Evolutionary conservation across 2,113 vertebrate species (phyloP).

Genomic region (Eonycteris spelaea): DNA sequence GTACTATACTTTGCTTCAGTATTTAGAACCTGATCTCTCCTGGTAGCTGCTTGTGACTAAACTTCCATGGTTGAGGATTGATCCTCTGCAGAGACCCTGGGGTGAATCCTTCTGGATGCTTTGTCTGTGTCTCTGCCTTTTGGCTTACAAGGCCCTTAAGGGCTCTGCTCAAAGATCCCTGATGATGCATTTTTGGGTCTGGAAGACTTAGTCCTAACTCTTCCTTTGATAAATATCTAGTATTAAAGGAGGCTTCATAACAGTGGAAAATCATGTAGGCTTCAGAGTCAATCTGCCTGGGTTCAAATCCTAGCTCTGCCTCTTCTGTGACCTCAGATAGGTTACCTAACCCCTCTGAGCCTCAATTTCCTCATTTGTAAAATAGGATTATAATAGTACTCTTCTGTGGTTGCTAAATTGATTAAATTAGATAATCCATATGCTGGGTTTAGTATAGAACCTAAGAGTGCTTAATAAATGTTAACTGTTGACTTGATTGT

Average conservation of each 20-base stretch:
- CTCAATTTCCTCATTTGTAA: constrained; percentile 14
- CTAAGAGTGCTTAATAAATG: constrained; percentile 12
- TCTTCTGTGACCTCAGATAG: constrained; percentile 36
- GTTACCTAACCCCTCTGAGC: neutral
- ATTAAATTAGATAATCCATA: constrained; percentile 15
- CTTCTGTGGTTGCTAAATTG: neutral
- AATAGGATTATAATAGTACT: neutral
- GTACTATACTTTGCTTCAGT: neutral
- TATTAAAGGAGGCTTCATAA: constrained; percentile 8
- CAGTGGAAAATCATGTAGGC: neutral
- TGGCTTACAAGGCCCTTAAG: neutral
- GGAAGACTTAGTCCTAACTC: constrained; percentile 5
- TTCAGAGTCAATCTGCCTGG: neutral
- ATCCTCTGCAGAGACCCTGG: neutral
- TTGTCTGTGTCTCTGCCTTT: constrained; percentile 30
- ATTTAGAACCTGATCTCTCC: constrained; percentile 26
- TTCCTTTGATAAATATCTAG: constrained; percentile 21
- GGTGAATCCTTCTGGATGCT: neutral
- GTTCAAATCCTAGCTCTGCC: neutral
- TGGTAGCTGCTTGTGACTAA: constrained; percentile 19
- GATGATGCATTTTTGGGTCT: neutral
- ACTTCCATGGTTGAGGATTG: constrained; percentile 1
- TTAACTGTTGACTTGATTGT: neutral
- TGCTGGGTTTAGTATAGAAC: neutral
- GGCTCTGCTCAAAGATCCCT: neutral